A percentile compares a stretch with the other conserved stretches of the same genome.
Evolutionary conservation across 2,113 vertebrate species (phyloP).

Genomic region (Actenoides lindsayi): DNA sequence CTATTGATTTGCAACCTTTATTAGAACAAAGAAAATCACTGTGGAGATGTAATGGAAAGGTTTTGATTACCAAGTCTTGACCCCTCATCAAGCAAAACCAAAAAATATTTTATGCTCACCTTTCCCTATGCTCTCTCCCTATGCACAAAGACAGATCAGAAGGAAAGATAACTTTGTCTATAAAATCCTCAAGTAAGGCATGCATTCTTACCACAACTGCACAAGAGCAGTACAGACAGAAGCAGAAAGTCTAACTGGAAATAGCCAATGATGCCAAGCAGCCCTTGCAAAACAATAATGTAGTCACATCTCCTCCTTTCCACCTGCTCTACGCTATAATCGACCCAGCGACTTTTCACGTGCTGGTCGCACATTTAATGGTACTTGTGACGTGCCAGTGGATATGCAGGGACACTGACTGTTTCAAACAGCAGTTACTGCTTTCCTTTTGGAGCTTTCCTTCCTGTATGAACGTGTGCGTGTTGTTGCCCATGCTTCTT

Average conservation of each 20-base stretch:
- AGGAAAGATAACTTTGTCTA: background rate
- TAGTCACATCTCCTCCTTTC: background rate
- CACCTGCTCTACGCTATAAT: background rate
- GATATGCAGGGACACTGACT: background rate
- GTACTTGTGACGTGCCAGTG: background rate
- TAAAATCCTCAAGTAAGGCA: background rate
- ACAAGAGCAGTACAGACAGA: background rate
- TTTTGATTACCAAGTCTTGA: background rate
- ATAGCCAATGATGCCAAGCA: background rate
- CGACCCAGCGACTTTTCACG: accelerated
- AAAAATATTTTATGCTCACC: background rate
- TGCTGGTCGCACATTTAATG: background rate
- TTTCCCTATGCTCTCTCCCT: background rate
- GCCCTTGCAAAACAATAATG: accelerated
- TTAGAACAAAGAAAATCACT: background rate
- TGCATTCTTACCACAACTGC: background rate
- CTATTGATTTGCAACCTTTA: background rate
- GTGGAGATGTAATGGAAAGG: background rate
- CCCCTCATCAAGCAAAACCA: background rate
- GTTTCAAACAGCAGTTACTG: background rate
- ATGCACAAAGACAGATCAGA: background rate
- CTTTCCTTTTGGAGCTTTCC: background rate
- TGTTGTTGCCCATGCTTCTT: no score
- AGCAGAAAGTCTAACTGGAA: background rate
- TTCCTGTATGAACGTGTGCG: background rate